Evolutionary conservation across 2,113 vertebrate genomes (phyloP), one percentile per base, ranked within the genome.

Genomic region (Cisticola juncidis): DNA sequence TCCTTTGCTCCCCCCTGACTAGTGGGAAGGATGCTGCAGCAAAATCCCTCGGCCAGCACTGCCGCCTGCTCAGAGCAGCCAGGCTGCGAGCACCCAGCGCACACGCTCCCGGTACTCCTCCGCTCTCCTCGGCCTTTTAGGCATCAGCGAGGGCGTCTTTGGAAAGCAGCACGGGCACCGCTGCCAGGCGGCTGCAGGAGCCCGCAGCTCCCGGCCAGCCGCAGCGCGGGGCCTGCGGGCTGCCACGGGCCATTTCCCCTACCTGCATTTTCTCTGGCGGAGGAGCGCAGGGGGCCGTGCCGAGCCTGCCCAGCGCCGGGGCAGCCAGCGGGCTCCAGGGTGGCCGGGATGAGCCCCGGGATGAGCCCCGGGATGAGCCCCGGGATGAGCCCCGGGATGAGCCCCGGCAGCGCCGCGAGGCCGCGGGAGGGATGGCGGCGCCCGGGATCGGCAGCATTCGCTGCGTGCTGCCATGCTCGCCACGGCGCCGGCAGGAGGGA

Each of bases 21-120:
- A 15, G 77, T 60, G 92, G 88, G 77, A 91, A 96, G 78, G 97
- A 97, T 95, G 97, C 95, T 95, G 97, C 97, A 98, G 97, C 96
- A 96, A 94, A 97, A 97, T 29, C 96, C 95, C 92, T 72, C 19
- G n/a, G 94, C 96, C 95, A 77, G 97, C 87, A 31, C 93, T 92
- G 86, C 90, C 1, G 15, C 17, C 42, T 93, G 97, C 97, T 73
- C 91, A 71, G 56, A 42, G 53, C 71, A 95, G 61, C n/a, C 65
- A 20, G 65, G 58, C 76, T 84, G 53, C 6, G 6, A 81, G 65
- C 73, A 50, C 14, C 45, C 69, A 42, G 68, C 3, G 1, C 70
- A 57, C 54, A 51, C 4, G 16, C 93, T 97, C 64, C 82, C 91
- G 42, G 23, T 14, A 9, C 83, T 81, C 21, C 86, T 85, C 28